Percentiles rank a stretch among this genome's conserved stretches.
These are phyloP conservation scores for Idaea aversata DNA, from an alignment of 2,888 invertebrate species.

Conservation along the genomic window DNA sequence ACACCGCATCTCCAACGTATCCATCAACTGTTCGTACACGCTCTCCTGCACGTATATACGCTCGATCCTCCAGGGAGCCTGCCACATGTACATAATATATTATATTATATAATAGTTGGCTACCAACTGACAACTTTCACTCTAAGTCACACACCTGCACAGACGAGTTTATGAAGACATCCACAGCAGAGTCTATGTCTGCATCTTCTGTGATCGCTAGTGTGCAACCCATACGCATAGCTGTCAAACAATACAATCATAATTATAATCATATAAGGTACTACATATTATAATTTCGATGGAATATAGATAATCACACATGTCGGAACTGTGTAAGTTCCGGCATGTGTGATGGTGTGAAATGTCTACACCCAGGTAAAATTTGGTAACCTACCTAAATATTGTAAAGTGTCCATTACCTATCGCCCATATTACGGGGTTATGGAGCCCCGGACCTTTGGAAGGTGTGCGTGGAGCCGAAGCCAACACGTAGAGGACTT, in stretches of 20 bases:
- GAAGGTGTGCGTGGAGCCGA: too few relatives aligned
- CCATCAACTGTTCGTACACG: constrained; percentile 12
- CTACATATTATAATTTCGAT: too few relatives aligned
- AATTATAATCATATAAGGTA: background rate
- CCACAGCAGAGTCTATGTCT: constrained; percentile 18
- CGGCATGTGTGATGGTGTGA: too few relatives aligned
- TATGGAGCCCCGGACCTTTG: too few relatives aligned
- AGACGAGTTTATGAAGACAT: constrained; percentile 14
- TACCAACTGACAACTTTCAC: background rate
- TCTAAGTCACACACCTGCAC: constrained; percentile 6
- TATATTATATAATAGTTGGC: background rate
- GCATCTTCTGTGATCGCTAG: constrained; percentile 16
- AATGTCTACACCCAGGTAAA: too few relatives aligned
- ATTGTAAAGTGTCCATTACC: too few relatives aligned
- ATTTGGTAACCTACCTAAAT: too few relatives aligned
- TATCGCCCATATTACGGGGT: too few relatives aligned
- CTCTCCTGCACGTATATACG: constrained; percentile 16
- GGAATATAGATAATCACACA: too few relatives aligned
- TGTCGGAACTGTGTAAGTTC: too few relatives aligned
- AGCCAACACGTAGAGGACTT: too few relatives aligned
- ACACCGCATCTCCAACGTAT: constrained; percentile 10
- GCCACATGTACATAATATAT: background rate
- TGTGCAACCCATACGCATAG: constrained; percentile 3
- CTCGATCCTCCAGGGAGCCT: constrained; percentile 16
- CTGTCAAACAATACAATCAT: constrained; percentile 4